Base-by-base conservation (phyloP, 2,888 invertebrate genomes). In the Drosophila pseudotakahashii region DNA sequence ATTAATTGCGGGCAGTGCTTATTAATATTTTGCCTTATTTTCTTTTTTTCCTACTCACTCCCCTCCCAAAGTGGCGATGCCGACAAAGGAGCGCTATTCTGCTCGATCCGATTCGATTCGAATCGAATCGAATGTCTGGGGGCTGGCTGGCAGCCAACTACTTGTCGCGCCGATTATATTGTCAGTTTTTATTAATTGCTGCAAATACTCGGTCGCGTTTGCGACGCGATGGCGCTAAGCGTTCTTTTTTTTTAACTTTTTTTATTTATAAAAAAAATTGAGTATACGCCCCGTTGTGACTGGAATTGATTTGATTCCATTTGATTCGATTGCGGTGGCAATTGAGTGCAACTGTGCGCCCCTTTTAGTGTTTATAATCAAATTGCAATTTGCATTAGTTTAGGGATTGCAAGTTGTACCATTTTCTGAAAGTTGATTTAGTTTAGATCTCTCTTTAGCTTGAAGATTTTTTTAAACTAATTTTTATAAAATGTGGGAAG, bases 151-250 rank as follows among this genome's bases (percentile, higher is more conserved):
- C 81, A 83, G 89, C 82, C 81, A 81, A 88, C 89, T 83, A 88
- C 88, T 88, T 89, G 87, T 89, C 88, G 79, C 80, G 81, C 78
- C 84, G 89, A 90, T 90, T 90, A 90, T 82, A 90, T 90, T 90
- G 89, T 90, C 89, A 90, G 89, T 81, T 85, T 87, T 89, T 90
- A 90, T 90, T 90, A 90, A 90, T 90, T 89, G 88, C 89, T 84
- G 84, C 84, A 81, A 85, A 85, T 89, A 85, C 76, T 71, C 73
- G 73, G 68, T 48, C 77, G 73, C 66, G 30, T 58, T 37, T 54
- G 64, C 63, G 55, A 52, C 50, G 58, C 53, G 73, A 44, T 88
- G 89, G 88, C 89, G 86, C 89, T 87, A 71, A 77, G 76, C 73
- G 63, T 68, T 62, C 68, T 54, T 71, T 39, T 30, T 53, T 3